A percentile compares a stretch with the other conserved stretches of the same genome.
These are phyloP conservation scores for Anomalospiza imberbis DNA, from an alignment of 2,797 vertebrate species.

Conservation along the genomic window DNA sequence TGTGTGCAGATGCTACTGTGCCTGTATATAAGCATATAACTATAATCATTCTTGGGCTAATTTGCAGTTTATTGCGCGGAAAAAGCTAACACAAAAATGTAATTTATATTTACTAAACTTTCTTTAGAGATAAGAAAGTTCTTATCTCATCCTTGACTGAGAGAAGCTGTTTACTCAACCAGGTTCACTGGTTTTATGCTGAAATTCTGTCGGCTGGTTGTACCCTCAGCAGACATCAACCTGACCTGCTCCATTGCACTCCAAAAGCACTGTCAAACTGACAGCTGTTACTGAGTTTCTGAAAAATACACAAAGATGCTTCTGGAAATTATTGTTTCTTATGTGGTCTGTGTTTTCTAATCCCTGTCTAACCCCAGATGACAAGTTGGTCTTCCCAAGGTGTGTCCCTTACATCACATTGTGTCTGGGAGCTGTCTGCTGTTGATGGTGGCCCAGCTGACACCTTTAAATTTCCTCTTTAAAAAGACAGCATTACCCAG, in stretches of 20 bases:
- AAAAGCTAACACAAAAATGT: not conserved
- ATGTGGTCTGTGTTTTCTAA: not conserved
- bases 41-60: not conserved
- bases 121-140: not conserved
- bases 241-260: not conserved
- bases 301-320: not conserved
- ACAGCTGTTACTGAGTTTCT: not conserved
- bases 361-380: not conserved
- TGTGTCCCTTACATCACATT: not conserved
- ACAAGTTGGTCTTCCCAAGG: not conserved
- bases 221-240: not conserved
- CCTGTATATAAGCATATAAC: not conserved
- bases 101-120: not conserved
- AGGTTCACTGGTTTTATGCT: not conserved
- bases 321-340: not conserved
- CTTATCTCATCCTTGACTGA: not conserved
- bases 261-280: not conserved
- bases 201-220: not conserved
- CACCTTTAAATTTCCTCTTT: not conserved
- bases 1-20: not conserved
- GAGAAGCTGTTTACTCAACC: not conserved
- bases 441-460: not conserved
- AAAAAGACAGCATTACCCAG: not conserved
- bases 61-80: not conserved
- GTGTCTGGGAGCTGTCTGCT: not conserved